Evolutionary conservation across 2,888 invertebrate species (phyloP).

Genomic region (Acanthococcus lagerstroemiae): DNA sequence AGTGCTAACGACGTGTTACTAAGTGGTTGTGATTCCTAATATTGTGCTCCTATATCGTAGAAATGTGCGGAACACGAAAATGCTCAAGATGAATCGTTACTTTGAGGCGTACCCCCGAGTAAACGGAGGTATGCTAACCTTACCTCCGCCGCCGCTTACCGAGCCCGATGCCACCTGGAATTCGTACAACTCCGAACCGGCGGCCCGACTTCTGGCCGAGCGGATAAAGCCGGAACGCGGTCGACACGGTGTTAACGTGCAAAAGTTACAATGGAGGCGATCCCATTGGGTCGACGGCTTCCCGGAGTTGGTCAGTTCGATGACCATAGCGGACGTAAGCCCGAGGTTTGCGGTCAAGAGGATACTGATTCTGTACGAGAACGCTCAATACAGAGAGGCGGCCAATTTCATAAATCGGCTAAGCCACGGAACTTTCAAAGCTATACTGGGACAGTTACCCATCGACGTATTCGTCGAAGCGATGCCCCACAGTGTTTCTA

Average conservation of each 20-base stretch:
- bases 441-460: constrained; percentile 51
- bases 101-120: constrained; percentile 38
- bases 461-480: constrained; percentile 80
- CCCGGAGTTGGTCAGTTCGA: constrained; percentile 39
- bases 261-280: constrained; percentile 40
- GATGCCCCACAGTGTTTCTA: constrained; percentile 73
- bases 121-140: constrained; percentile 36
- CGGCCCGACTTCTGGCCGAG: constrained; percentile 51
- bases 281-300: constrained; percentile 41
- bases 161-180: constrained; percentile 39
- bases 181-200: constrained; percentile 38
- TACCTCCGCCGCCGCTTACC: constrained; percentile 38
- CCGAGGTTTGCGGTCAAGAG: constrained; percentile 46
- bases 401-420: constrained; percentile 71
- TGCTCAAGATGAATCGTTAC: constrained; percentile 38
- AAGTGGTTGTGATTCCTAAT: too few relatives aligned
- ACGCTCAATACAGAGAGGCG: constrained; percentile 80
- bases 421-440: constrained; percentile 67
- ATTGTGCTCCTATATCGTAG: too few relatives aligned
- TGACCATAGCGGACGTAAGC: constrained; percentile 41
- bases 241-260: constrained; percentile 45
- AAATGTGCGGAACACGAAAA: too few relatives aligned
- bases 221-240: constrained; percentile 56
- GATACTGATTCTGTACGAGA: constrained; percentile 72
- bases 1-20: too few relatives aligned